Evolutionary conservation across 2,888 invertebrate species (phyloP).

Genomic region (Drosophila phalerata): DNA sequence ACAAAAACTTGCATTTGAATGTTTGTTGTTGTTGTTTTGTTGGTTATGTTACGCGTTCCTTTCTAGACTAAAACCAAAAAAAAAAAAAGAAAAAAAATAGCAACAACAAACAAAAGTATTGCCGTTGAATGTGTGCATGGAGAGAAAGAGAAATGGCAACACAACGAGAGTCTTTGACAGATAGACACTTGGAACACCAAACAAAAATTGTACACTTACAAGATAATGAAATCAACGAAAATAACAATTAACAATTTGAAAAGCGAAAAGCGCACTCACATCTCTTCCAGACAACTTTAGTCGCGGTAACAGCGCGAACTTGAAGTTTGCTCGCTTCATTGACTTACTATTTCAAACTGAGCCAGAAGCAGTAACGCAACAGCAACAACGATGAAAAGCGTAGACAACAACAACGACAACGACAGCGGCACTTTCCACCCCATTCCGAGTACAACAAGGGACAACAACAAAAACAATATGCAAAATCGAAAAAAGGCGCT

Average conservation of each 20-base stretch:
- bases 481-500: slow-evolving; percentile 52
- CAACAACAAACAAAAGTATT: slow-evolving; percentile 48
- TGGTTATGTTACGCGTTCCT: slow-evolving; percentile 46
- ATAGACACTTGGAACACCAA: slow-evolving; percentile 61
- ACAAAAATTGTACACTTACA: slow-evolving; percentile 51
- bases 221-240: slow-evolving; percentile 55
- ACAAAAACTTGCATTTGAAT: slow-evolving; percentile 6
- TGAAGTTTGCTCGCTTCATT: slow-evolving; percentile 85
- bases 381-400: slow-evolving; percentile 47
- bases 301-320: slow-evolving; percentile 86
- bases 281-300: slow-evolving; percentile 86
- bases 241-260: slow-evolving; percentile 55
- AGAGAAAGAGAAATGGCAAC: slow-evolving; percentile 57
- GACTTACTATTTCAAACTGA: slow-evolving; percentile 85
- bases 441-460: slow-evolving; percentile 41
- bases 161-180: slow-evolving; percentile 58
- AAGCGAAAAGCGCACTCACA: slow-evolving; percentile 81
- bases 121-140: slow-evolving; percentile 53
- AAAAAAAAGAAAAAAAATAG: too few relatives aligned
- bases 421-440: slow-evolving; percentile 66
- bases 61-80: slow-evolving; percentile 25
- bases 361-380: slow-evolving; percentile 22
- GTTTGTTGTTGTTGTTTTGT: slow-evolving; percentile 43
- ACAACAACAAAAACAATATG: slow-evolving; percentile 49
- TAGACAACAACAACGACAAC: slow-evolving; percentile 34